Evolutionary conservation across 2,888 invertebrate genomes (phyloP).

Genomic region (Onthophagus sagittarius): DNA sequence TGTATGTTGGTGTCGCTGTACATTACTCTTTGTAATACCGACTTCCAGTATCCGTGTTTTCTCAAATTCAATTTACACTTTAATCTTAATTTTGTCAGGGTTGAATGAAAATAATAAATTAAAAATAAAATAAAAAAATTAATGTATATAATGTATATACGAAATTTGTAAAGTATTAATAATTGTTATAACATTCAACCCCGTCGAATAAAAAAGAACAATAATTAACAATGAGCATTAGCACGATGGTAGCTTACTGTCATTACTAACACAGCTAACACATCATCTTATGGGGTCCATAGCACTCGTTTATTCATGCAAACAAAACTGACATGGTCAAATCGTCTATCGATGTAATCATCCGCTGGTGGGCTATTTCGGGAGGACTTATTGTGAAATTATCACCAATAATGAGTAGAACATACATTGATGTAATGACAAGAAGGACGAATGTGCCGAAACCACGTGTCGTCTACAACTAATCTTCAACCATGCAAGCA

Average conservation of each 20-base stretch:
- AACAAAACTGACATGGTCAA: background rate
- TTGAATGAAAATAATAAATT: background rate
- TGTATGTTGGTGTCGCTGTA: conserved; percentile 1
- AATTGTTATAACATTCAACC: background rate
- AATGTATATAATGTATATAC: background rate
- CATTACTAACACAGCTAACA: background rate
- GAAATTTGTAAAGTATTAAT: background rate
- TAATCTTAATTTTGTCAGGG: background rate
- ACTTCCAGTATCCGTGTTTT: conserved; percentile 2
- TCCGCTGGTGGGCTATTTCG: background rate
- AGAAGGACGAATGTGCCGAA: conserved; percentile 29
- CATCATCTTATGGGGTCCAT: background rate
- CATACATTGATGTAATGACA: conserved; percentile 17
- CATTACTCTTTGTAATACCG: conserved; percentile 2
- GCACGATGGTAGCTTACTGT: background rate
- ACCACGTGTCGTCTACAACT: conserved; percentile 21
- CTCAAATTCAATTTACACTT: background rate
- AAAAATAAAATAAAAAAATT: no score
- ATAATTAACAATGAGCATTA: background rate
- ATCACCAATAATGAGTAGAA: conserved; percentile 30
- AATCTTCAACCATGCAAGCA: background rate
- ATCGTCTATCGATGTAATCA: background rate
- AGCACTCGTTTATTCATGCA: background rate
- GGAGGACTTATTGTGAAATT: conserved; percentile 27
- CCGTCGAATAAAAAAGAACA: background rate